Evolutionary conservation across 2,113 vertebrate species (phyloP), one percentile per base, ranked within the genome.

Genomic region (Cyprinodon brontotheroides): DNA sequence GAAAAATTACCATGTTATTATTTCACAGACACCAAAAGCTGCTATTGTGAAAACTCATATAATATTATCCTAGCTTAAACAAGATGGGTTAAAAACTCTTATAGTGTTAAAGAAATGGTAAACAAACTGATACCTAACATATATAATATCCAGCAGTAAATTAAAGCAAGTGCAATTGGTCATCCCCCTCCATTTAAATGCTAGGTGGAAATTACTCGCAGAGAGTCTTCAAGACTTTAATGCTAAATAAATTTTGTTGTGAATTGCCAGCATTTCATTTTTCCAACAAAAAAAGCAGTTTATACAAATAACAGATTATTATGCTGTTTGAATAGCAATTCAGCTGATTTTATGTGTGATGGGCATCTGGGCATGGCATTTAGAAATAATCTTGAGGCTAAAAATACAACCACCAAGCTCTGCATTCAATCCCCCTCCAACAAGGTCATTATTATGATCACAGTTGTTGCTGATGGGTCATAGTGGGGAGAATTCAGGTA

Each of bases 371-470:
- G 50, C 69, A 36, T 77, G 70, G 59, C 75, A 72, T 89, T 84
- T 73, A 86, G 70, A 85, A 81, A 70, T n/a, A 61, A 61, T 59
- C 75, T 74, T 47, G 40, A 61, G 77, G 79, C 76, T 82, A 71
- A 40, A 78, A 82, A 85, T 75, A 74, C 10, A 13, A 84, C 75
- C 73, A 53, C 50, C 14, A 74, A 74, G 39, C 29, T 66, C 39
- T 1, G 73, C 63, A 37, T 62, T 74, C 61, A 81, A 45, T 57
- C 53, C 77, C 68, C 66, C 61, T 80, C 73, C 63, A 81, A 77
- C 72, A 85, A 81, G 71, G 81, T 87, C 79, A 75, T 57, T 3
- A 14, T 60, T 87, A 81, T 22, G 40, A 86, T 86, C 79, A 0
- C 63, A 75, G 47, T 29, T 45, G 66, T 65, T 22, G 67, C 82